These are phyloP conservation scores for Megamerina dolium DNA, from an alignment of 2,888 invertebrate species.

Conservation along the genomic window DNA sequence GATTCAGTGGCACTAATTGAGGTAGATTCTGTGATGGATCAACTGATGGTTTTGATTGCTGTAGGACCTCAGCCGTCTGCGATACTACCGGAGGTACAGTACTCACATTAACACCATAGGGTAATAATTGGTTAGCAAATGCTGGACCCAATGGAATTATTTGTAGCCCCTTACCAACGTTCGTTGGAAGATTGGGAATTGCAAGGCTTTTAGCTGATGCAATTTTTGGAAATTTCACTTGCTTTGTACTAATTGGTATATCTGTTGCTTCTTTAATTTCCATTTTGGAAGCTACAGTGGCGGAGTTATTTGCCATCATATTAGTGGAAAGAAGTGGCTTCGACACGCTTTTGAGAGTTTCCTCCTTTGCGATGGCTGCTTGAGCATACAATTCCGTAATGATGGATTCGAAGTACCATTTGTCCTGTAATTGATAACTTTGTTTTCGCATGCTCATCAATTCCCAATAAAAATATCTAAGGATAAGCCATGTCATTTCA, in stretches of 20 bases:
- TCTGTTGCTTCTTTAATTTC: no score
- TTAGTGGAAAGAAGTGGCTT: no score
- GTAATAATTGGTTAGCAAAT: not conserved
- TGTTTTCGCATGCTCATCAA: conserved; percentile 30
- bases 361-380: conserved; percentile 3
- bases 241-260: not conserved
- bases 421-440: conserved; percentile 37
- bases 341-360: no score
- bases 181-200: not conserved
- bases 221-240: conserved; percentile 15
- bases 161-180: conserved; percentile 14
- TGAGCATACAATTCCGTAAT: conserved; percentile 27
- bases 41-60: not conserved
- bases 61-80: not conserved
- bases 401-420: conserved; percentile 39
- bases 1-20: not conserved
- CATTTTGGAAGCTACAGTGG: no score
- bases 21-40: not conserved
- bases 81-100: conserved; percentile 2
- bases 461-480: conserved; percentile 37
- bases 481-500: conserved; percentile 38
- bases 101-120: not conserved
- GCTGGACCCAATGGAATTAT: no score
- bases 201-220: conserved; percentile 22
- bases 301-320: no score